Conservation (phyloP, 2,888 invertebrate species). For the Tachina grossa region DNA sequence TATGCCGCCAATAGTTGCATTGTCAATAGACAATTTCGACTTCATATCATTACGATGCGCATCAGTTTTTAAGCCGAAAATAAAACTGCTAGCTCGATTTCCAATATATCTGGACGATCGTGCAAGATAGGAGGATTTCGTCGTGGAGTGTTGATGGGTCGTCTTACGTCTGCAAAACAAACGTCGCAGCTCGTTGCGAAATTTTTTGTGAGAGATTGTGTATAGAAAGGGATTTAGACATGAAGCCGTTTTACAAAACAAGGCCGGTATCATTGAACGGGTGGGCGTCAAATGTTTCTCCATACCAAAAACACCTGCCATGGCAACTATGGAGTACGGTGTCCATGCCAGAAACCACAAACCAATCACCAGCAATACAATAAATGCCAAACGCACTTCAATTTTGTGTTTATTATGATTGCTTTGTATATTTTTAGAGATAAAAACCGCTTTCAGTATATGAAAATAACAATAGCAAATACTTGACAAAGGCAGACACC, state of each 20-base stretch:
- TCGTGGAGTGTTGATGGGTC: constrained; percentile 78
- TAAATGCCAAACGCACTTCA: constrained; percentile 88
- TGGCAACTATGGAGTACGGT: constrained; percentile 90
- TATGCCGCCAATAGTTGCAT: constrained; percentile 7
- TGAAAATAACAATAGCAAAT: constrained; percentile 89
- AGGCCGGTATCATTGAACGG: constrained; percentile 89
- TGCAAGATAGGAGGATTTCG: constrained; percentile 77
- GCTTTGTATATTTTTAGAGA: constrained; percentile 83
- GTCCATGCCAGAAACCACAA: constrained; percentile 93
- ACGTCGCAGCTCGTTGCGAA: constrained; percentile 85
- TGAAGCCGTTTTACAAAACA: constrained; percentile 91
- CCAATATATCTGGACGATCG: constrained; percentile 75
- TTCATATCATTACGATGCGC: neutral
- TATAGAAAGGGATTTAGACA: constrained; percentile 92
- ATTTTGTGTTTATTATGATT: constrained; percentile 87
- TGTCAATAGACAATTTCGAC: constrained; percentile 7
- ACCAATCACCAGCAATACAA: constrained; percentile 88
- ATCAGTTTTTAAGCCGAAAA: neutral
- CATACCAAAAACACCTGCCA: constrained; percentile 88
- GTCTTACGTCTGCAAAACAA: constrained; percentile 76
- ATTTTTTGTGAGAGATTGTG: constrained; percentile 90
- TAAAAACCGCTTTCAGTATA: constrained; percentile 87
- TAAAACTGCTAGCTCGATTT: neutral
- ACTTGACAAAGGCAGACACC: constrained; percentile 88
- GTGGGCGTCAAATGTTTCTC: constrained; percentile 87